Conservation (phyloP, 2,888 invertebrate species). For the Entomobrya proxima region DNA sequence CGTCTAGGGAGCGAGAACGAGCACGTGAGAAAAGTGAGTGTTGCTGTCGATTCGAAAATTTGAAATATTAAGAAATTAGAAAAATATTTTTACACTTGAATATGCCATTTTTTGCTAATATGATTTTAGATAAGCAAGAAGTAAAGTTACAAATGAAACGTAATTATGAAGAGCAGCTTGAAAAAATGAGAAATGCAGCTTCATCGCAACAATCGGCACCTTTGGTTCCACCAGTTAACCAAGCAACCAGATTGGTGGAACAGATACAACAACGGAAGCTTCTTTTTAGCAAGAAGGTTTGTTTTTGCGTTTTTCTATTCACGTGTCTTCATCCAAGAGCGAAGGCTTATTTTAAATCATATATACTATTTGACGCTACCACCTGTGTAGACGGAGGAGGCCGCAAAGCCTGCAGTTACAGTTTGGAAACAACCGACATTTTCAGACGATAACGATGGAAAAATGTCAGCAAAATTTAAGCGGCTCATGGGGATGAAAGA, state of each 20-base stretch:
- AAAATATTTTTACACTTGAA: too few species aligned
- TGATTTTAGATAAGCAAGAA: constrained; percentile 65
- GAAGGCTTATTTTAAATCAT: background rate
- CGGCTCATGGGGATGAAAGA: constrained; percentile 96
- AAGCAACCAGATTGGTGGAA: constrained; percentile 89
- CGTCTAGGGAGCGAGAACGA: constrained; percentile 76
- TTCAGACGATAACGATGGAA: constrained; percentile 93
- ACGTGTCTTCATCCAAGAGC: background rate
- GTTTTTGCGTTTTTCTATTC: background rate
- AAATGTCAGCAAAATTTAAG: constrained; percentile 95
- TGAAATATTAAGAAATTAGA: too few species aligned
- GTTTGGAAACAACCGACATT: constrained; percentile 90
- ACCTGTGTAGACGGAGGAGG: constrained; percentile 75
- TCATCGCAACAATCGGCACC: constrained; percentile 36
- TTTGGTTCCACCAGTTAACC: constrained; percentile 79
- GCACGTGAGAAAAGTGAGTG: constrained; percentile 75
- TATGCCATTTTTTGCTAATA: too few species aligned
- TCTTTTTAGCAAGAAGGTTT: constrained; percentile 89
- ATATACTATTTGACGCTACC: background rate
- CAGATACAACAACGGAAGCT: constrained; percentile 94
- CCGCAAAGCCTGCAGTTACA: constrained; percentile 76
- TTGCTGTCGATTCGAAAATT: too few species aligned
- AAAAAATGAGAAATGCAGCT: constrained; percentile 61
- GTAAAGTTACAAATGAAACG: constrained; percentile 62
- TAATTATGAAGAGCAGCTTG: constrained; percentile 70